Conservation (phyloP, 2,113 vertebrate species). For the Shinisaurus crocodilurus region DNA sequence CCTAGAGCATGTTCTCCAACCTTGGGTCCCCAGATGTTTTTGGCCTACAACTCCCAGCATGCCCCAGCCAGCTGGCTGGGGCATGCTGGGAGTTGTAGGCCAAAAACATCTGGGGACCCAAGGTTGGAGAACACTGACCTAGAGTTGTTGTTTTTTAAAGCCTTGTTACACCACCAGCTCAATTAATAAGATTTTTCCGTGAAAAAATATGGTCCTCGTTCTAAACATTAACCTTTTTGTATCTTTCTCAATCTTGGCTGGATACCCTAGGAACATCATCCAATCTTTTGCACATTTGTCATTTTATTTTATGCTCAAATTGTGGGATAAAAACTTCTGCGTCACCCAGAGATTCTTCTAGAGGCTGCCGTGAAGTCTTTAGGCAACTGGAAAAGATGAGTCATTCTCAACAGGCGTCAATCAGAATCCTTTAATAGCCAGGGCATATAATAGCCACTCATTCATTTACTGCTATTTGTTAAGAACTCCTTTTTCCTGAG, state of each 20-base stretch:
- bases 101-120: too few species aligned
- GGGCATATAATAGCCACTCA: constrained; percentile 36
- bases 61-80: too few species aligned
- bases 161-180: neutral
- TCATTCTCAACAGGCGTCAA: constrained; percentile 56
- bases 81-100: too few species aligned
- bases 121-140: too few species aligned
- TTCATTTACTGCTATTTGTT: constrained; percentile 58
- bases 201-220: neutral
- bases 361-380: constrained; percentile 18
- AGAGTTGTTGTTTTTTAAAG: too few species aligned
- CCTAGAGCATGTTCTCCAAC: too few species aligned
- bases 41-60: too few species aligned
- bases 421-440: constrained; percentile 55
- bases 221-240: neutral
- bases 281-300: constrained; percentile 16
- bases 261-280: neutral
- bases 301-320: constrained; percentile 2
- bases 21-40: too few species aligned
- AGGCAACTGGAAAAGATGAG: constrained; percentile 46
- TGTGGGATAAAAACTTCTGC: constrained; percentile 32
- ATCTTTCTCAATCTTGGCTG: neutral
- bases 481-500: constrained; percentile 46
- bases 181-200: constrained; percentile 7
- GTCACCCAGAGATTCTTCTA: constrained; percentile 19